These are phyloP conservation scores for Parapsyche elsis DNA, from an alignment of 1,140 invertebrate species.

Conservation along the genomic window DNA sequence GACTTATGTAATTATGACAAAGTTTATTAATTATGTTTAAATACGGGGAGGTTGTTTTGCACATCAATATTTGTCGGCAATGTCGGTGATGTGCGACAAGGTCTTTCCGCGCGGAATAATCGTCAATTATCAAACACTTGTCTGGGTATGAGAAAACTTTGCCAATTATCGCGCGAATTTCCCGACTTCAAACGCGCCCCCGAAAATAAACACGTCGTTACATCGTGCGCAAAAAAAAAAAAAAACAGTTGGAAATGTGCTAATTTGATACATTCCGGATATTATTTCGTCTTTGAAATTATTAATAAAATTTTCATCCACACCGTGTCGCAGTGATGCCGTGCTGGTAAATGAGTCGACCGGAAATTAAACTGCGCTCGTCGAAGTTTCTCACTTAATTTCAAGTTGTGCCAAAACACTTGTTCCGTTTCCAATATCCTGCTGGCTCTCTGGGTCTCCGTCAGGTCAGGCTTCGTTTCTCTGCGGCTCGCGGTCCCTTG, in stretches of 20 bases:
- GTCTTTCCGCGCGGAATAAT: conserved; percentile 14
- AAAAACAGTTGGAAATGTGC: not conserved
- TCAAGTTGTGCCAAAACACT: conserved; percentile 45
- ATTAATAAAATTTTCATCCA: not conserved
- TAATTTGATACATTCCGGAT: not conserved
- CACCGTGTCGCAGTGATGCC: no score
- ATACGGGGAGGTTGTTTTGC: not conserved
- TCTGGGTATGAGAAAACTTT: not conserved
- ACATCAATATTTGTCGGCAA: not conserved
- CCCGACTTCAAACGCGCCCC: not conserved
- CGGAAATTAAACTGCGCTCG: conserved; percentile 30
- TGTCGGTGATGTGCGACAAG: not conserved
- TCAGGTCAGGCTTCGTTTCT: not conserved
- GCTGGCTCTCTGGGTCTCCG: not conserved
- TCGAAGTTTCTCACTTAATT: conserved; percentile 47
- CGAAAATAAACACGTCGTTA: not conserved
- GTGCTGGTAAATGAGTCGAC: not conserved
- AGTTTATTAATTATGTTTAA: conserved; percentile 21
- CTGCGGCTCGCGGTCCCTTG: no score
- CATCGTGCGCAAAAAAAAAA: not conserved
- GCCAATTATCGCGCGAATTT: conserved; percentile 1
- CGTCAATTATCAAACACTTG: conserved; percentile 19
- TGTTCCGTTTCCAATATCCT: conserved; percentile 48
- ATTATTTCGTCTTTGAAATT: not conserved
- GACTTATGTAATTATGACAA: not conserved